phyloP scores from a whole-genome alignment of 2,797 vertebrate species.

The Peromyscus nudipes region DNA sequence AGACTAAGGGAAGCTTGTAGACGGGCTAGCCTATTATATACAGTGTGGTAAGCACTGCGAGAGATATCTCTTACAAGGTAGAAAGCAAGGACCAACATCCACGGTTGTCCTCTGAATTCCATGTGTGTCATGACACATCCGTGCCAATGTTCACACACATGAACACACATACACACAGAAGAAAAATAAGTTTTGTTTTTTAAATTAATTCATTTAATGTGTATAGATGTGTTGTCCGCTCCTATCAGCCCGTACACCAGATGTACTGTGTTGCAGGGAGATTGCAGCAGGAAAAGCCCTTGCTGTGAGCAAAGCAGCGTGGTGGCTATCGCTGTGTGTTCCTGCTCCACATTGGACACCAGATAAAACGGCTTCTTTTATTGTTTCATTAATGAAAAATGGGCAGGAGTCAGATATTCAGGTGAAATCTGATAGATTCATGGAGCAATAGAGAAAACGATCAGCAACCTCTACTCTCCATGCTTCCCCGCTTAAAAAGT shows the following conservation, averaged over 20 bases:
- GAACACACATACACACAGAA: neutral
- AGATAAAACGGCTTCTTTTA: neutral
- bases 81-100: neutral
- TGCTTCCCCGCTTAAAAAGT: neutral
- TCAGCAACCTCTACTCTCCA: neutral
- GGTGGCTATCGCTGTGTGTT: neutral
- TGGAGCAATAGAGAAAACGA: neutral
- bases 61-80: neutral
- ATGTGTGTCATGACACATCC: neutral
- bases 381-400: neutral
- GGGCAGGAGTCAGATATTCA: neutral
- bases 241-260: neutral
- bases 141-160: neutral
- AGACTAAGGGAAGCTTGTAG: neutral
- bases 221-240: neutral
- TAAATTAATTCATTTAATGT: neutral
- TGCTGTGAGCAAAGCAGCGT: neutral
- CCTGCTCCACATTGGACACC: neutral
- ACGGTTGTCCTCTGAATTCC: neutral
- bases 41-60: neutral
- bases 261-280: neutral
- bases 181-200: neutral
- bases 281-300: neutral
- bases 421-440: neutral
- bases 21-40: neutral